Base-by-base conservation (phyloP, 2,113 vertebrate species). In the Aptenodytes forsteri region DNA sequence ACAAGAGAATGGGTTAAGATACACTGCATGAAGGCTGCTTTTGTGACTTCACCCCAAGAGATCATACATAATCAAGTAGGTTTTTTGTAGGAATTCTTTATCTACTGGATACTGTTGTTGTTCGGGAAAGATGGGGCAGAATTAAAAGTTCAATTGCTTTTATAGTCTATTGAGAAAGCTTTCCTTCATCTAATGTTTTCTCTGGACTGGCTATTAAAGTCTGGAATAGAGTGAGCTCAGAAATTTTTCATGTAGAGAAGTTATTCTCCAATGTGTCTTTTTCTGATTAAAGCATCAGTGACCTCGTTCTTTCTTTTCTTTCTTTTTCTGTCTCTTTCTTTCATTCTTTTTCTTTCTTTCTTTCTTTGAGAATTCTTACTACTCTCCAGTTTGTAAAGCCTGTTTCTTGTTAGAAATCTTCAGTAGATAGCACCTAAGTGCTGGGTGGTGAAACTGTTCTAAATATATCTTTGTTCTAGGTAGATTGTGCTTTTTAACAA, bases 21-120 rank as follows among this genome's bases (percentile, higher is more conserved):
- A 58, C 17, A n/a, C 21, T 62, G 42, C 42, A 54, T 71, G 69
- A 54, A 70, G 65, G 38, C 85, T 71, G 30, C 59, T 84, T 97
- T 94, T 93, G 59, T 93, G 46, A 62, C 11, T 83, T 87, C 26
- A 40, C 55, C 78, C 26, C 55, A 71, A 78, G 32, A 67, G 16
- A 71, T 42, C 55, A 67, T 78, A 42, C 10, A 95, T 82, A 89
- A 75, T 82, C 15, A 0, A 79, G 69, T 9, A 87, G 47, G 6
- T 2, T 30, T 94, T 94, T 36, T 82, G 19, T n/a, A 81, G 30
- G 10, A 89, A 52, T 81, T 93, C 32, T 94, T 90, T 89, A 44
- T 81, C 55, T 84, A 10, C 23, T 81, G 20, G 23, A 12, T 77
- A 69, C 46, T 52, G 44, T 62, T 94, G 52, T 54, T 85, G 17